Conservation (phyloP, 2,797 vertebrate genomes). For the Microctenopoma stevenorrisi region DNA sequence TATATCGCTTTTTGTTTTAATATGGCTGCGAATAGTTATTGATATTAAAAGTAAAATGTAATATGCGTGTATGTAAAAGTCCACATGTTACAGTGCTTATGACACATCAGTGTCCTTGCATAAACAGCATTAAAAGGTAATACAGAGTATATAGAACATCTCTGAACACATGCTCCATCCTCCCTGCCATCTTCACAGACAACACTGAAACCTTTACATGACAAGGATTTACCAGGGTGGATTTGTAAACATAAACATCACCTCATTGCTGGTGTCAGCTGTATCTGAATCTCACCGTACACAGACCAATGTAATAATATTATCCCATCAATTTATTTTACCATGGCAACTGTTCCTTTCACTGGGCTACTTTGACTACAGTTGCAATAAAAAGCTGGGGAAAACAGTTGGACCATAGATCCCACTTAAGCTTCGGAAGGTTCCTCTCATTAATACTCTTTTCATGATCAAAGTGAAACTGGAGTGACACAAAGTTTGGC, state of each 20-base stretch:
- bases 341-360: conserved; percentile 55
- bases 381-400: conserved; percentile 41
- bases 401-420: conserved; percentile 67
- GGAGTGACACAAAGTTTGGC: conserved; percentile 30
- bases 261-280: conserved; percentile 17
- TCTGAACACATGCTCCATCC: conserved; percentile 18
- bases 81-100: conserved; percentile 21
- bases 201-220: conserved; percentile 22
- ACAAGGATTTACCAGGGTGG: neutral
- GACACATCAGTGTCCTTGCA: conserved; percentile 32
- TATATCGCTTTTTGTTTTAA: neutral
- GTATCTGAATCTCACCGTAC: conserved; percentile 18
- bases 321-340: conserved; percentile 52
- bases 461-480: conserved; percentile 68
- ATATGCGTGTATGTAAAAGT: conserved; percentile 17
- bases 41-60: conserved; percentile 1
- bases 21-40: neutral
- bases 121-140: conserved; percentile 34
- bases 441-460: conserved; percentile 67
- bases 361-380: conserved; percentile 45
- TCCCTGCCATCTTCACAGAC: conserved; percentile 12
- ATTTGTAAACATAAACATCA: conserved; percentile 23
- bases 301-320: conserved; percentile 3
- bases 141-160: conserved; percentile 19
- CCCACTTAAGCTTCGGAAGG: conserved; percentile 63